A percentile compares a stretch with the other conserved stretches of the same genome.
These are phyloP conservation scores for Sarcophaga peregrina DNA, from an alignment of 1,140 invertebrate genomes.

Conservation along the genomic window DNA sequence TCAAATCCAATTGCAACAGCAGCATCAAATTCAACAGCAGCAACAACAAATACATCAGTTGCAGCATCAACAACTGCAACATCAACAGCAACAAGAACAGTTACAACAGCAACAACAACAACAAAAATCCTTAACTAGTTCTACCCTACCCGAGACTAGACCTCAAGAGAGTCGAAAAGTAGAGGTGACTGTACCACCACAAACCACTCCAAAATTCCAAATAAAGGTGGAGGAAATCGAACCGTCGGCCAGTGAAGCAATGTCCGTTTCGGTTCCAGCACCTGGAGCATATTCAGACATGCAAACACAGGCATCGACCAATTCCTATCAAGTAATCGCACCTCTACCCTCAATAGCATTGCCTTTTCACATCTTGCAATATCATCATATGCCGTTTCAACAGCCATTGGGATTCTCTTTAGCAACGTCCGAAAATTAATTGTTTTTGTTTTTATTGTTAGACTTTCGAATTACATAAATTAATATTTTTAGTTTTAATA, in stretches of 20 bases:
- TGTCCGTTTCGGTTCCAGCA: background rate
- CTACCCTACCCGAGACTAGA: background rate
- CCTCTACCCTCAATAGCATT: conserved; percentile 48
- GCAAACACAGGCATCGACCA: conserved; percentile 47
- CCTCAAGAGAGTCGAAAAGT: conserved; percentile 18
- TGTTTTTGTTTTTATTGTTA: too few relatives aligned
- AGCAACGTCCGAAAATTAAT: conserved; percentile 1
- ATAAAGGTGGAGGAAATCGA: conserved; percentile 32
- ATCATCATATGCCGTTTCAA: conserved; percentile 58
- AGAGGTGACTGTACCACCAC: background rate
- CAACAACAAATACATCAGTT: background rate
- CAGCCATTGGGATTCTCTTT: conserved; percentile 46
- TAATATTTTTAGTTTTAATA: too few relatives aligned
- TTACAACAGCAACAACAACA: background rate
- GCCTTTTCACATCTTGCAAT: conserved; percentile 56
- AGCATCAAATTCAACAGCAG: background rate
- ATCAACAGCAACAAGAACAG: conserved; percentile 22
- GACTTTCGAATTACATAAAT: too few relatives aligned
- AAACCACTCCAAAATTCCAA: conserved; percentile 40
- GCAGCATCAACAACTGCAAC: background rate
- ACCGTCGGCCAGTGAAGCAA: background rate
- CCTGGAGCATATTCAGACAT: background rate
- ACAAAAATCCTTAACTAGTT: background rate
- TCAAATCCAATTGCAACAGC: background rate
- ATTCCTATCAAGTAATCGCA: conserved; percentile 48